Base-by-base conservation (phyloP, 2,113 vertebrate species). In the Phalacrocorax pelagicus region DNA sequence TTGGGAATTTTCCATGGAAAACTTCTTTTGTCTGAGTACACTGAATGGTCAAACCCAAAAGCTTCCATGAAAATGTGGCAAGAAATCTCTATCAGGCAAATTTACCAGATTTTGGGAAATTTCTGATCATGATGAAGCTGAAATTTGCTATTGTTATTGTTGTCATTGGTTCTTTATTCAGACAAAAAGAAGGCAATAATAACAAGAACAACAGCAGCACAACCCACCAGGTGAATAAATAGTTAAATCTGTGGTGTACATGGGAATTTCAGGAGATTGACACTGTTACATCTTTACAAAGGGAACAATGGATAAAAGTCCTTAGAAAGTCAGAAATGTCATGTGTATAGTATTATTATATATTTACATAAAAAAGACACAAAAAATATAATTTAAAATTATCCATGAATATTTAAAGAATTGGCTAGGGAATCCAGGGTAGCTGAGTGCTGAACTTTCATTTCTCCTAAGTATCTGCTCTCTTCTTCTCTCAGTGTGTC, bases 1-100 rank as follows among this genome's bases (percentile, higher is more conserved):
- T 92, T 80, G 70, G 81, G 81, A 96, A 93, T 90, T 97, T 96
- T 85, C 93, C 81, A 54, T 46, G 57, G 47, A 66, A 74, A 82
- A 52, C 15, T 36, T 21, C 70, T 93, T 40, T 54, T 70, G 66
- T 4, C 54, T 90, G 74, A 79, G 59, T 91, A 66, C 15, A 18
- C 27, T 54, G 62, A 55, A 42, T 54, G 29, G 49, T 82, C 15
- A 72, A 79, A 81, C 18, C 6, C 5, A 19, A 75, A 79, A 71
- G 24, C 20, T 66, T 75, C 22, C 8, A 6, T 51, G 38, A 38
- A 38, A 38, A 38, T 38, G 38, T 38, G 38, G 38, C 38, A 38
- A 51, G 61, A 59, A 70, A 47, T 34, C 3, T 30, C 38, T 63
- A 61, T 59, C 0, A 1, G n/a, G 20, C 11, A 30, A 32, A 32